These are phyloP conservation scores for Gavia stellata DNA, from an alignment of 2,113 vertebrate species.

Conservation along the genomic window DNA sequence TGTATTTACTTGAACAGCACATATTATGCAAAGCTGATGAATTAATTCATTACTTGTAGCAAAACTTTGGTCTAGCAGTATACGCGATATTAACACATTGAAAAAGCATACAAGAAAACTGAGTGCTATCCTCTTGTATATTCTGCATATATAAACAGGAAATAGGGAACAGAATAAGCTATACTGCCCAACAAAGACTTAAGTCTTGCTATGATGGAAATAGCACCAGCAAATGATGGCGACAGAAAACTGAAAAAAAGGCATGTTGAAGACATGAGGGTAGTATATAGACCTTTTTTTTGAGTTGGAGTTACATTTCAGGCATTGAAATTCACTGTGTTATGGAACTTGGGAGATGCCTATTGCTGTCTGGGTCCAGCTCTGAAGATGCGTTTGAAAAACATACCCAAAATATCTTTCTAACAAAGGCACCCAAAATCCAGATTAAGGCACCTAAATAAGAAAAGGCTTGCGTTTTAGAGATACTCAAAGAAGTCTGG, in stretches of 20 bases:
- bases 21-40: background rate
- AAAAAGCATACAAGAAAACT: background rate
- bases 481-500: background rate
- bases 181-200: background rate
- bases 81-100: background rate
- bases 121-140: background rate
- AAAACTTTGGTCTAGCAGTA: background rate
- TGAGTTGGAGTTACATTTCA: background rate
- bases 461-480: background rate
- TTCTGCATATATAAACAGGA: background rate
- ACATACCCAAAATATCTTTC: background rate
- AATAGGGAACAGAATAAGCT: background rate
- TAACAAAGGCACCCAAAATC: background rate
- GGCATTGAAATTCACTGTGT: background rate
- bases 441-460: background rate
- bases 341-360: background rate
- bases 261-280: background rate
- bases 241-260: background rate
- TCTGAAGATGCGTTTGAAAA: background rate
- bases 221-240: background rate
- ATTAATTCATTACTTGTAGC: background rate
- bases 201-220: background rate
- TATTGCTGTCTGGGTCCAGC: background rate
- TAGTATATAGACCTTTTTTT: background rate
- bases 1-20: background rate